These are phyloP conservation scores for Laspeyria flexula DNA, from an alignment of 2,888 invertebrate species.

Conservation along the genomic window DNA sequence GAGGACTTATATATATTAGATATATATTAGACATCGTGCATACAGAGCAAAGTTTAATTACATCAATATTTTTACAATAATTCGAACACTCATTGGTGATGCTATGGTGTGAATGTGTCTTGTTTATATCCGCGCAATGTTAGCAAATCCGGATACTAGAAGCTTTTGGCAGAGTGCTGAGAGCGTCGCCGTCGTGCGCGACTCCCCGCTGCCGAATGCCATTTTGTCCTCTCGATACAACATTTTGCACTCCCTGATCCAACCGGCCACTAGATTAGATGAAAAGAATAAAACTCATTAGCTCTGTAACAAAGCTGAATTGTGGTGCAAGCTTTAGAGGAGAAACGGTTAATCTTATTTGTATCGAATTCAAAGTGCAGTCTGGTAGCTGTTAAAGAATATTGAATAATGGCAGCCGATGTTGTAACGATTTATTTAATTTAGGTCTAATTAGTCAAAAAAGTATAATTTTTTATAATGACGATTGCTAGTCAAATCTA, in stretches of 20 bases:
- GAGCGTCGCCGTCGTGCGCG: slow-evolving; percentile 35
- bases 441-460: not conserved
- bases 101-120: slow-evolving; percentile 50
- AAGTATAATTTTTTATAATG: not conserved
- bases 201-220: slow-evolving; percentile 61
- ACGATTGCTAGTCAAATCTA: not conserved
- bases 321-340: slow-evolving; percentile 4
- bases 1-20: no score
- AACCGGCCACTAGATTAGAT: slow-evolving; percentile 37
- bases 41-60: no score
- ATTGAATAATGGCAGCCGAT: not conserved
- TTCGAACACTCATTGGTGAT: no score
- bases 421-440: not conserved
- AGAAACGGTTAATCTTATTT: slow-evolving; percentile 10
- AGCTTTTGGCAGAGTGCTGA: slow-evolving; percentile 79
- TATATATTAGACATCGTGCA: no score
- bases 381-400: not conserved
- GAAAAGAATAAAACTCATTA: slow-evolving; percentile 42
- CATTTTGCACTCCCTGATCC: slow-evolving; percentile 76
- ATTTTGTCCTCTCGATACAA: slow-evolving; percentile 73
- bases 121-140: slow-evolving; percentile 62
- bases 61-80: no score
- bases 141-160: slow-evolving; percentile 74
- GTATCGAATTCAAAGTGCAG: not conserved
- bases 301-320: slow-evolving; percentile 25